A percentile compares a stretch with the other conserved stretches of the same genome.
These are phyloP conservation scores for Drosophila mayri DNA, from an alignment of 1,140 invertebrate genomes.

Conservation along the genomic window DNA sequence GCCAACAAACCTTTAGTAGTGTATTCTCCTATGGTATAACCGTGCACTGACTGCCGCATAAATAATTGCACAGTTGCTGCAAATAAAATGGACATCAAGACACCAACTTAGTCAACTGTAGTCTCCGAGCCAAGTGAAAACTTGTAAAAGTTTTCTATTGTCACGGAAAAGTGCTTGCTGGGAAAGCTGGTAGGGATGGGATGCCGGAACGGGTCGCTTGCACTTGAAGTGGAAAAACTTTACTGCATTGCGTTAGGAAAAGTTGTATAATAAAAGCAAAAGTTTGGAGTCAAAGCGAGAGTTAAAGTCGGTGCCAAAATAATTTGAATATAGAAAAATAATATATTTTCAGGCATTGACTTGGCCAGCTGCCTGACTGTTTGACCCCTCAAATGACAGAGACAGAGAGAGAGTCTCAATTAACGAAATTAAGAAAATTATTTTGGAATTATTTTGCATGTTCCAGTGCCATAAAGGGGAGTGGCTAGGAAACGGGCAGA, in stretches of 20 bases:
- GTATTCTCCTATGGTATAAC: conserved; percentile 22
- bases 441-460: conserved; percentile 42
- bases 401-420: conserved; percentile 10
- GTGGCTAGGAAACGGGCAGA: background rate
- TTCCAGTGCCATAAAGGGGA: conserved; percentile 9
- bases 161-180: conserved; percentile 42
- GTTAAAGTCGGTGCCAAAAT: conserved; percentile 58
- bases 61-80: conserved; percentile 77
- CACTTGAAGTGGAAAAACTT: conserved; percentile 81
- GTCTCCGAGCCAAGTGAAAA: conserved; percentile 67
- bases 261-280: conserved; percentile 76
- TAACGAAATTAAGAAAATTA: conserved; percentile 38
- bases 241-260: conserved; percentile 67
- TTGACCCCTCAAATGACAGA: background rate
- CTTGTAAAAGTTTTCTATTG: conserved; percentile 64
- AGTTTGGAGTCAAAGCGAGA: conserved; percentile 78
- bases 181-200: background rate
- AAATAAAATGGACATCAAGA: conserved; percentile 80
- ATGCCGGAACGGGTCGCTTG: conserved; percentile 39
- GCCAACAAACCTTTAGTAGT: conserved; percentile 19
- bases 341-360: conserved; percentile 54
- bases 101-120: conserved; percentile 70
- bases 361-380: background rate
- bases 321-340: conserved; percentile 26
- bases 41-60: conserved; percentile 53